Evolutionary conservation across 2,797 vertebrate species (phyloP), one percentile per base, ranked within the genome.

Genomic region (Dermochelys coriacea): DNA sequence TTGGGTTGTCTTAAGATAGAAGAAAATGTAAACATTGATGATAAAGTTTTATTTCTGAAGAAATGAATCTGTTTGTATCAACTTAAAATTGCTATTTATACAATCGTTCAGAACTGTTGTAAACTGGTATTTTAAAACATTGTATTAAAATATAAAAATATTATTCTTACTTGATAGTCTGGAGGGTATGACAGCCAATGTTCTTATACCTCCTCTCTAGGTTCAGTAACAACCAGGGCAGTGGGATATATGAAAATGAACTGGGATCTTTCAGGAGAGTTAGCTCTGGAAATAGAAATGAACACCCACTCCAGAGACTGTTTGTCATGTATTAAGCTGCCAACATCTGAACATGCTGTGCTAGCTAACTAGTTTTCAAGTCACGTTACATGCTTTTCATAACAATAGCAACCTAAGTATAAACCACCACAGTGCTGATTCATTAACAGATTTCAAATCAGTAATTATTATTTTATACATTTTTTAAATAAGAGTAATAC

Each of bases 341-440:
- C 57, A 98, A 97, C 96, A 99, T 99, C 96, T 99, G 99, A 98
- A 96, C 95, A 27, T 98, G 98, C 95, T 99, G 99, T 6, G 89
- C 93, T 4, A 97, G 98, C 77, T 99, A 97, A 87, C 57, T 98
- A 68, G 89, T 97, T 27, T 99, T 99, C 97, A 99, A 99, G 96
- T 98, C 98, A 71, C 98, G 98, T 68, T 99, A 99, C 88, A 99
- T 99, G 98, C 97, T 99, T 54, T 98, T 99, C 54, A 99, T 99
- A 97, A 99, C 99, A 80, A 99, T 99, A 92, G 98, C 99, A 77
- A 99, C 98, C 99, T 99, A 98, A 98, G 98, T 98, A 96, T 68
- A 59, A 68, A 81, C 3, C 52, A 59, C 14, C 4, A 21, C 11
- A 84, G 64, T 50, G 34, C 7, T 52, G 2, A 37, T 90, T 51